phyloP scores from a whole-genome alignment of 30 jellyfish, hydroid and myxozoan species.

The Pelagia noctiluca region DNA sequence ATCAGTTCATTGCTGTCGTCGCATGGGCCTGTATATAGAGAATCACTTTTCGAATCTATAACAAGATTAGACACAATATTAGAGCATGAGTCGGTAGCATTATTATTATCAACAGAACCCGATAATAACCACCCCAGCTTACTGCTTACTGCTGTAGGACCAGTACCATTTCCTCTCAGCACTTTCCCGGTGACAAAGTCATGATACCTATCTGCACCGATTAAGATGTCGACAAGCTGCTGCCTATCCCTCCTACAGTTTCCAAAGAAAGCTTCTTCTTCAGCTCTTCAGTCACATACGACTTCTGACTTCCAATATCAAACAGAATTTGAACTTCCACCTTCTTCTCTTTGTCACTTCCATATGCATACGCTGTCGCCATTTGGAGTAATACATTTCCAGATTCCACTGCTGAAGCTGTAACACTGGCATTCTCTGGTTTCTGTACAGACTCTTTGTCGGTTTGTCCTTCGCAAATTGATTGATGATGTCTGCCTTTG shows the following conservation, averaged over 20 bases:
- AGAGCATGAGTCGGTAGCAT: background rate
- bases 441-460: background rate
- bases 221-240: background rate
- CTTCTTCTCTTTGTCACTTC: background rate
- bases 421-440: background rate
- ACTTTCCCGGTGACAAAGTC: background rate
- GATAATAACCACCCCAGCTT: background rate
- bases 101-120: background rate
- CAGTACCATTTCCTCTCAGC: background rate
- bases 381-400: background rate
- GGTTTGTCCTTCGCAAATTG: background rate
- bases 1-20: no score
- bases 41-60: background rate
- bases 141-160: no score
- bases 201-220: background rate
- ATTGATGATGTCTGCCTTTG: background rate
- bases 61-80: background rate
- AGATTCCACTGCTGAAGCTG: background rate
- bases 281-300: background rate
- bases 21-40: background rate
- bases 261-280: background rate
- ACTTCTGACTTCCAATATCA: background rate
- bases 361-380: background rate
- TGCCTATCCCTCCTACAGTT: background rate
- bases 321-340: background rate